Evolutionary conservation across 2,797 vertebrate genomes (phyloP), one percentile per base, ranked within the genome.

Genomic region (Rhinatrema bivittatum): DNA sequence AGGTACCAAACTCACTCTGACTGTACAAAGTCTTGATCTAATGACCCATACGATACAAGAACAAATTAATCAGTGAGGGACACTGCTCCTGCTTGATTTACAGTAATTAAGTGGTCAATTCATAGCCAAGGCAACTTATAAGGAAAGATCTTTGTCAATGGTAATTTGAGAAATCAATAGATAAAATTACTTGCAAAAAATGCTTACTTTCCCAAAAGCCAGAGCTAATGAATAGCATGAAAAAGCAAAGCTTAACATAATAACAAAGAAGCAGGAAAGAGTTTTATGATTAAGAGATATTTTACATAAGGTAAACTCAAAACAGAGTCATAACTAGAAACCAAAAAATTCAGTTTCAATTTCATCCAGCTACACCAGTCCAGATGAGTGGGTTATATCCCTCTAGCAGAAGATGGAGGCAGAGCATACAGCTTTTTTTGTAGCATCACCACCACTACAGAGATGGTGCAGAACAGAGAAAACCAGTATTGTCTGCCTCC

Each of bases 21-120:
- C 35, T 3, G 23, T 29, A 20, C 40, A 31, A 36, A 25, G 32
- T 32, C 31, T 25, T 24, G 31, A 65, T 30, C 43, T 9, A 56
- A 56, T 58, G 56, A 65, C 51, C 65, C 47, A 59, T 13, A 50
- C 61, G 53, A 48, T 56, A 63, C 20, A 32, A 46, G 31, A 36
- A 56, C 1, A 60, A 45, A 46, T 25, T 28, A 30, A 64, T 52
- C 36, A 51, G 50, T 36, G 35, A 33, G 26, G 62, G 52, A 30
- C 22, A 28, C 45, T 16, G 3, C 1, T 47, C 18, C 50, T 60
- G 30, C 30, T 10, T 34, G 32, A 57, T 61, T 68, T 57, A 54
- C 34, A 25, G 42, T 47, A 52, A 62, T 47, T 44, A 50, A 64
- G 45, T 32, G 65, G 59, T 46, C 62, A 58, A 63, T 49, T 50